Conservation (phyloP, 2,113 vertebrate genomes). For the Atherinomorus stipes region DNA sequence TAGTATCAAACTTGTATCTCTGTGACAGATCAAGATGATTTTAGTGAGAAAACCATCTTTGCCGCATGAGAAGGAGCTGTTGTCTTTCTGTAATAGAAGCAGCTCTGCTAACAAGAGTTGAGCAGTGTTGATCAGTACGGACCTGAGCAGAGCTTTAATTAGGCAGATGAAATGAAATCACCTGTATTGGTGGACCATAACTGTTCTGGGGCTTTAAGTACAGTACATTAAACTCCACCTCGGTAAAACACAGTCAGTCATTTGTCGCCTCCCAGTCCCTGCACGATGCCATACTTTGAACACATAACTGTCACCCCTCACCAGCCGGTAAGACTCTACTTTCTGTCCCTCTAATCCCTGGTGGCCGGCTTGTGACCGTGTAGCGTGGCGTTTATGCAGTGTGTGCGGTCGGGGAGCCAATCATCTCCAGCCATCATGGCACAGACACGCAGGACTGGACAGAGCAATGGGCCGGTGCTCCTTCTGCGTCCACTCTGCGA, state of each 20-base stretch:
- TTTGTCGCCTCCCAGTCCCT: conserved; percentile 53
- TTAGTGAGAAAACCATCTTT: not conserved
- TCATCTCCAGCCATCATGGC: conserved; percentile 82
- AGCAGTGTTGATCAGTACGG: not conserved
- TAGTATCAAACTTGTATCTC: not conserved
- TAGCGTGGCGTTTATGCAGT: conserved; percentile 69
- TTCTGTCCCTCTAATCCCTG: conserved; percentile 78
- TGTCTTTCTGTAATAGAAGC: conserved; percentile 7
- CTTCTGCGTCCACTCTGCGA: conserved; percentile 45
- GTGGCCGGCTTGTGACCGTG: conserved; percentile 75
- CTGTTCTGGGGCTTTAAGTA: conserved; percentile 15
- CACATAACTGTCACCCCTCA: conserved; percentile 40
- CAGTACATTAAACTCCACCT: conserved; percentile 27
- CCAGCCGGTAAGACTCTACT: conserved; percentile 57
- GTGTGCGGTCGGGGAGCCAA: conserved; percentile 74
- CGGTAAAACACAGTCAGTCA: conserved; percentile 46
- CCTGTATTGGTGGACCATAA: conserved; percentile 27
- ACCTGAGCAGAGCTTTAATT: conserved; percentile 18
- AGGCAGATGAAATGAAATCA: conserved; percentile 31
- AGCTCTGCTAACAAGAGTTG: conserved; percentile 11
- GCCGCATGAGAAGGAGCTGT: not conserved
- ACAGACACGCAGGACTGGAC: conserved; percentile 81
- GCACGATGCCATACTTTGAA: conserved; percentile 53
- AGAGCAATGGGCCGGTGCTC: conserved; percentile 76
- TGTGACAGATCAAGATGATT: not conserved